phyloP scores from a whole-genome alignment of 2,888 invertebrate genomes.

The Idaea biselata region DNA sequence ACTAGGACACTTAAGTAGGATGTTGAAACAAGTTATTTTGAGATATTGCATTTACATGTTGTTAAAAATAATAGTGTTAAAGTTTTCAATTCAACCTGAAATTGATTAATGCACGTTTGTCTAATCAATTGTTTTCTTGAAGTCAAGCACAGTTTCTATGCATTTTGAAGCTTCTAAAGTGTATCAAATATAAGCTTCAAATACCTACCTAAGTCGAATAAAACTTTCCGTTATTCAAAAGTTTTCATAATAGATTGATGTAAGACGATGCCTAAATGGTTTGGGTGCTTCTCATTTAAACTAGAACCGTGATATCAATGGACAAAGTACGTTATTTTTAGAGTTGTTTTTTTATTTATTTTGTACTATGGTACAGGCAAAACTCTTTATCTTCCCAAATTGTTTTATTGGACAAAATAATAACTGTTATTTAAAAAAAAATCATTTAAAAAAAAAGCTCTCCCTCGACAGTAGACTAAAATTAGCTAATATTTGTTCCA shows the following conservation, averaged over 20 bases:
- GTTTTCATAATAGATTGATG: neutral
- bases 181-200: neutral
- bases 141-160: neutral
- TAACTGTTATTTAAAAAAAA: too few species aligned
- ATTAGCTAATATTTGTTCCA: too few species aligned
- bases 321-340: too few species aligned
- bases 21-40: constrained; percentile 57
- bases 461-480: too few species aligned
- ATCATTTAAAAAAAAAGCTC: too few species aligned
- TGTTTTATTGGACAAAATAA: too few species aligned
- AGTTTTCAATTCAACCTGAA: constrained; percentile 36
- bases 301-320: too few species aligned
- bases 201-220: neutral
- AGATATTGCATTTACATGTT: constrained; percentile 68
- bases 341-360: too few species aligned
- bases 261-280: neutral
- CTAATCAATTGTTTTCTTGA: neutral
- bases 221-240: neutral
- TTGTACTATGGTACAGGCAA: too few species aligned
- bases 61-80: constrained; percentile 50
- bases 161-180: neutral
- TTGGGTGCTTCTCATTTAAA: neutral
- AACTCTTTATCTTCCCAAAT: too few species aligned
- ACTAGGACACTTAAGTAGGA: constrained; percentile 31
- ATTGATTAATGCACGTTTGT: too few species aligned